A percentile compares a stretch with the other conserved stretches of the same genome.
Evolutionary conservation across 2,797 vertebrate genomes (phyloP).

Genomic region (Neostethus bicornis): DNA sequence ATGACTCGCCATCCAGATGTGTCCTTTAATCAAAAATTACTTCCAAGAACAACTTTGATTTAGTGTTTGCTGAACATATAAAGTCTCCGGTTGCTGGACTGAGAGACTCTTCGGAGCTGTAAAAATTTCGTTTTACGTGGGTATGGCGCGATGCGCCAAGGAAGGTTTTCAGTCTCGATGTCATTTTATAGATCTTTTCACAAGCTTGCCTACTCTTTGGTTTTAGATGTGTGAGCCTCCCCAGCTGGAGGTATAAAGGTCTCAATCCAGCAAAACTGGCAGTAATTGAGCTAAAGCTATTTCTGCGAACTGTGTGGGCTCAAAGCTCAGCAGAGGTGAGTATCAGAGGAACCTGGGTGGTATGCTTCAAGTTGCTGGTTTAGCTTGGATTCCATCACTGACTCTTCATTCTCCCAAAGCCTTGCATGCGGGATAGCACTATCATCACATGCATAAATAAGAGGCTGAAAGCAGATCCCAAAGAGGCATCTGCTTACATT

Average conservation of each 20-base stretch:
- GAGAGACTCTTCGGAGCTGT: conserved; percentile 51
- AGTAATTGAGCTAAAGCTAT: conserved; percentile 59
- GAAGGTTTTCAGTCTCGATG: conserved; percentile 55
- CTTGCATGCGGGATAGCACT: conserved; percentile 60
- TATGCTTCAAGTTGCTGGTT: conserved; percentile 49
- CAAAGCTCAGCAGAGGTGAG: conserved; percentile 52
- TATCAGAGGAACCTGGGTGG: conserved; percentile 53
- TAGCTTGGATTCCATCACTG: conserved; percentile 59
- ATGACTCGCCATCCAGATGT: conserved; percentile 10
- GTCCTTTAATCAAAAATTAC: conserved; percentile 23
- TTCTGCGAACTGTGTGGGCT: conserved; percentile 70
- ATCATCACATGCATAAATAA: conserved; percentile 68
- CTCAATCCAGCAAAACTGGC: conserved; percentile 55
- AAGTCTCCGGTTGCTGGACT: conserved; percentile 51
- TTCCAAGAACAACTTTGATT: conserved; percentile 35
- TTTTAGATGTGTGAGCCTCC: conserved; percentile 64
- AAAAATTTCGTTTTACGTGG: conserved; percentile 44
- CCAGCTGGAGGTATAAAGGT: conserved; percentile 71
- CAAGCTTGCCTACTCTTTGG: conserved; percentile 50
- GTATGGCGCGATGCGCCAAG: conserved; percentile 11
- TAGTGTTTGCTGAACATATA: conserved; percentile 36
- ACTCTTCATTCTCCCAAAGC: conserved; percentile 56
- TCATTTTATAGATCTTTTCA: conserved; percentile 65
- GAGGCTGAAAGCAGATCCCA: conserved; percentile 51
- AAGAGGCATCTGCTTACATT: conserved; percentile 74